These are phyloP conservation scores for Salvelinus sp. DNA, from an alignment of 2,113 vertebrate species.

Conservation along the genomic window DNA sequence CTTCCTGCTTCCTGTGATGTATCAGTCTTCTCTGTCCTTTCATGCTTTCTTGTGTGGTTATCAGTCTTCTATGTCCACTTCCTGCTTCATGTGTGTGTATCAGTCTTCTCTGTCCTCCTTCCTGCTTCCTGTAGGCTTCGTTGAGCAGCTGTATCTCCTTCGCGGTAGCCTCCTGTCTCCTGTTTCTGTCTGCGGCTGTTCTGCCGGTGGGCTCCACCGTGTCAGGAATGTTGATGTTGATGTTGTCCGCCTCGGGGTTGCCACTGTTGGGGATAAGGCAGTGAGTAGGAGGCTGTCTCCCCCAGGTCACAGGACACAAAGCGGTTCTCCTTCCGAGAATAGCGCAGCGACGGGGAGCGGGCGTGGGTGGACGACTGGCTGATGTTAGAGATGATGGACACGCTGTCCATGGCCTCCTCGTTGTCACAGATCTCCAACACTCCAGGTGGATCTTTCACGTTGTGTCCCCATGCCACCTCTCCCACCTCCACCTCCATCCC, in stretches of 20 bases:
- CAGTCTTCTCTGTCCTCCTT: no score
- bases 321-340: slow-evolving; percentile 91
- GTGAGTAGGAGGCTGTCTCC: slow-evolving; percentile 92
- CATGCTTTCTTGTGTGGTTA: background rate
- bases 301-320: slow-evolving; percentile 95
- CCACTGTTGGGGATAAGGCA: slow-evolving; percentile 87
- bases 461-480: slow-evolving; percentile 87
- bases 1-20: background rate
- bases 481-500: slow-evolving; percentile 62
- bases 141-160: slow-evolving; percentile 97
- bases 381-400: slow-evolving; percentile 97
- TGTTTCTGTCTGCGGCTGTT: slow-evolving; percentile 84
- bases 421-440: slow-evolving; percentile 95
- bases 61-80: background rate
- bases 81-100: background rate
- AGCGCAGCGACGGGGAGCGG: slow-evolving; percentile 92
- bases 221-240: slow-evolving; percentile 97
- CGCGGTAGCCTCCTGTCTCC: slow-evolving; percentile 82
- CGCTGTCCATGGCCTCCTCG: slow-evolving; percentile 92
- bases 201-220: slow-evolving; percentile 93
- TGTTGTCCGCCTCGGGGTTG: slow-evolving; percentile 78
- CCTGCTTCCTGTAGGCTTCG: slow-evolving; percentile 84
- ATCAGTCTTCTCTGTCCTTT: background rate
- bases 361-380: slow-evolving; percentile 93
- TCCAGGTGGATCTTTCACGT: slow-evolving; percentile 96